Base-by-base conservation (phyloP, 2,797 vertebrate species). In the Myioborus miniatus region DNA sequence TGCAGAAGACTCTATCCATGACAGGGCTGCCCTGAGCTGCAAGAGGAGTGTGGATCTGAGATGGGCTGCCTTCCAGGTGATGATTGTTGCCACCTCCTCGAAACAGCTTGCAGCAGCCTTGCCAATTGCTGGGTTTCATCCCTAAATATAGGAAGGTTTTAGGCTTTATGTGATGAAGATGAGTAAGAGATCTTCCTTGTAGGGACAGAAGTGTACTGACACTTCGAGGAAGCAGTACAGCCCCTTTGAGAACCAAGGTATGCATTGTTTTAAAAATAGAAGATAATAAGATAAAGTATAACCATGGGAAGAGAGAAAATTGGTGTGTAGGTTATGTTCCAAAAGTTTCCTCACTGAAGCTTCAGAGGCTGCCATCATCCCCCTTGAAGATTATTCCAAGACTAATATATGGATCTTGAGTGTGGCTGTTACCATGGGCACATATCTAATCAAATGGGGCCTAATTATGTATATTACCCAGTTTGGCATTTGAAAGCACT, bases 391-490 rank as follows among this genome's bases (percentile, higher is more conserved):
- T 64, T 91, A 88, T 83, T 96, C 90, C 76, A 90, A 86, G 72
- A 39, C 79, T 95, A 86, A 86, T 86, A 78, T 2, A 36, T 37
- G 26, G 62, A 87, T 93, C 76, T 50, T 43, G 36, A 92, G 46
- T 91, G 58, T 58, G 53, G 69, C 65, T 95, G 95, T 95, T 97
- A 71, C 94, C 91, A 91, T 94, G 91, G 79, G 79, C 85, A 97
- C 90, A 59, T 44, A 81, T 64, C 80, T 94, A 93, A 97, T 96
- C 90, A 96, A 93, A 91, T 41, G n/a, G 58, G 26, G 59, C 58
- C 39, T 94, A 90, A 97, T 97, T 95, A 95, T 71, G 76, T 83
- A 27, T 90, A 94, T 96, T 96, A 94, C 65, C 76, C 87, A 86
- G 78, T 95, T 18, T 93, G 82, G 79, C 72, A 71, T 93, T 86